These are phyloP conservation scores for Bombyx mandarina DNA, from an alignment of 1,140 invertebrate genomes.

Conservation along the genomic window DNA sequence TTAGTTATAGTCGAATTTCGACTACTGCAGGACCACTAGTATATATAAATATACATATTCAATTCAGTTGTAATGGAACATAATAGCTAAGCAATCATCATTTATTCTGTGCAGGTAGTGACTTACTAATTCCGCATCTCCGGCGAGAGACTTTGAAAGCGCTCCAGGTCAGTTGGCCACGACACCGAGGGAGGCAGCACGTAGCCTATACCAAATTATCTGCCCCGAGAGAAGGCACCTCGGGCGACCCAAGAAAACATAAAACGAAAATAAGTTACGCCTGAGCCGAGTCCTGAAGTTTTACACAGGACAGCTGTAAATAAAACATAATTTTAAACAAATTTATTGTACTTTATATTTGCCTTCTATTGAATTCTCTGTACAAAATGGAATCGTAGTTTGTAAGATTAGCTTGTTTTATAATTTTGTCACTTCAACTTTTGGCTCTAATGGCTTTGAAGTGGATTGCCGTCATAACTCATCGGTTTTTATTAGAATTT, in stretches of 20 bases:
- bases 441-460: too few species aligned
- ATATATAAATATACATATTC: too few species aligned
- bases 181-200: constrained; percentile 38
- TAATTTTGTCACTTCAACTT: too few species aligned
- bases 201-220: constrained; percentile 53
- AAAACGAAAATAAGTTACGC: constrained; percentile 57
- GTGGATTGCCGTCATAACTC: too few species aligned
- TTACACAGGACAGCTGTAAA: constrained; percentile 31
- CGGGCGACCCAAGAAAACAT: constrained; percentile 41
- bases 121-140: constrained; percentile 16
- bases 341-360: constrained; percentile 15
- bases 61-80: too few species aligned
- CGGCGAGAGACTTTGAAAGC: constrained; percentile 21
- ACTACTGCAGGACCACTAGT: too few species aligned
- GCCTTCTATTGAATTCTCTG: constrained; percentile 3
- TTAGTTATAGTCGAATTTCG: too few species aligned
- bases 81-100: too few species aligned
- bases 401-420: too few species aligned
- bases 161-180: constrained; percentile 33
- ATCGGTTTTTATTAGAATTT: too few species aligned
- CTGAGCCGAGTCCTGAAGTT: constrained; percentile 31
- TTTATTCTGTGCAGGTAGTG: constrained; percentile 2
- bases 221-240: constrained; percentile 36
- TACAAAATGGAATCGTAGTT: too few species aligned
- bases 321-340: constrained; percentile 42